Conservation (phyloP, 1,140 invertebrate genomes). For the Eumaeus atala region DNA sequence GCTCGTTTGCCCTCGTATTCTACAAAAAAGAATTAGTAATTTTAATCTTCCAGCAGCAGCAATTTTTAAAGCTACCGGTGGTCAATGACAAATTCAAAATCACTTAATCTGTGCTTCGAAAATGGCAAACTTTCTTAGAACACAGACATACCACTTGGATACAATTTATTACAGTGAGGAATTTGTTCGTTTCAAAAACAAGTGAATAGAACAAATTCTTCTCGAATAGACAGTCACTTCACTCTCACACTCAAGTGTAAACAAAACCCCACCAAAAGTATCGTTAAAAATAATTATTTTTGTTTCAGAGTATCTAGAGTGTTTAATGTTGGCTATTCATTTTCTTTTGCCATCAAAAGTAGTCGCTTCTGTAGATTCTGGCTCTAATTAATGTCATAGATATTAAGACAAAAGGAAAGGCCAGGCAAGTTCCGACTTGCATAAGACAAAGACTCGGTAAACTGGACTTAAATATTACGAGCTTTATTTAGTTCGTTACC, state of each 20-base stretch:
- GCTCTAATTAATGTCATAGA: constrained; percentile 22
- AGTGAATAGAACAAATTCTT: too few relatives aligned
- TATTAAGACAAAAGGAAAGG: constrained; percentile 19
- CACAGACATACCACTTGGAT: too few relatives aligned
- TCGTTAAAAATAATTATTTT: constrained; percentile 16
- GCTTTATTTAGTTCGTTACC: constrained; percentile 11
- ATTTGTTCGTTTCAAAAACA: too few relatives aligned
- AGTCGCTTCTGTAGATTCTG: constrained; percentile 19
- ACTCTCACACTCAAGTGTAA: background rate
- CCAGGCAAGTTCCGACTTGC: constrained; percentile 18
- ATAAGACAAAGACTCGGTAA: constrained; percentile 21
- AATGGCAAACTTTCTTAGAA: too few relatives aligned
- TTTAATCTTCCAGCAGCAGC: too few relatives aligned
- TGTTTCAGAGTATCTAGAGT: constrained; percentile 12
- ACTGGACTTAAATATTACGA: constrained; percentile 17
- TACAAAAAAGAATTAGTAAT: too few relatives aligned
- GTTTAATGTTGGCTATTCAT: constrained; percentile 18
- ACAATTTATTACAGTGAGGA: too few relatives aligned
- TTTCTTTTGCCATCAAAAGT: constrained; percentile 16
- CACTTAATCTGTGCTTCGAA: too few relatives aligned
- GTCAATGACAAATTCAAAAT: too few relatives aligned
- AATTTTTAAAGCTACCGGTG: too few relatives aligned
- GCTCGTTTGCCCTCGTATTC: too few relatives aligned
- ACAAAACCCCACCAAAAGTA: background rate
- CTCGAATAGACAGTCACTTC: too few relatives aligned